Evolutionary conservation across 2,888 invertebrate genomes (phyloP), one percentile per base, ranked within the genome.

Genomic region (Allophyes oxyacanthae): DNA sequence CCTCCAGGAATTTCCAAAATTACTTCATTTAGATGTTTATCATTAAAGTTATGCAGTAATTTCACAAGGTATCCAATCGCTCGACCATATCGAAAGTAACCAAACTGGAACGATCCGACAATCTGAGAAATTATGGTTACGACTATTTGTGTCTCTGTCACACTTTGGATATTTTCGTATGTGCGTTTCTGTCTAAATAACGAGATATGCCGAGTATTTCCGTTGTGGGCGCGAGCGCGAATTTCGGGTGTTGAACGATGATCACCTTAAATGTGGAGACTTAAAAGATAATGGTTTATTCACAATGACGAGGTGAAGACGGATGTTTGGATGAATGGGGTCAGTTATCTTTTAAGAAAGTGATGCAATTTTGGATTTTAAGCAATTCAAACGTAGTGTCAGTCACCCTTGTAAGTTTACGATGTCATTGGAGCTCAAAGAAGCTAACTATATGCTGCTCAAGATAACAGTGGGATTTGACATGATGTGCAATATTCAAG

Each of bases 151-250:
- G 13, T 79, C 74, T 65, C 65, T 43, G 30, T 72, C 73, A 13
- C 65, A 41, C 61, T 36, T 46, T 25, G 3, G 15, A 9, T 25
- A 44, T 52, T 25, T 4, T n/a, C 10, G 49, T 74, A 66, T 54
- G 11, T 41, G 28, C 36, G 51, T 84, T 81, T 78, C 75, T 60
- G 51, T 82, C 63, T 58, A 42, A 65, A 33, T 46, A 44, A 51
- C 64, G 57, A 72, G 75, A 66, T 74, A 79, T 77, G 78, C 54
- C 57, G 70, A 72, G 79, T 72, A 84, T 87, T 86, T 88, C 87
- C 87, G 85, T 71, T 77, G 72, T 76, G 79, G 72, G 78, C 75
- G 58, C 68, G 72, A 78, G 78, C 77, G 53, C 68, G 72, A 80
- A 70, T 69, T 77, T 79, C 52, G 71, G 75, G 58, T 75, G 68